phyloP scores from a whole-genome alignment of 2,113 vertebrate genomes.

The Tragelaphus buxtoni region DNA sequence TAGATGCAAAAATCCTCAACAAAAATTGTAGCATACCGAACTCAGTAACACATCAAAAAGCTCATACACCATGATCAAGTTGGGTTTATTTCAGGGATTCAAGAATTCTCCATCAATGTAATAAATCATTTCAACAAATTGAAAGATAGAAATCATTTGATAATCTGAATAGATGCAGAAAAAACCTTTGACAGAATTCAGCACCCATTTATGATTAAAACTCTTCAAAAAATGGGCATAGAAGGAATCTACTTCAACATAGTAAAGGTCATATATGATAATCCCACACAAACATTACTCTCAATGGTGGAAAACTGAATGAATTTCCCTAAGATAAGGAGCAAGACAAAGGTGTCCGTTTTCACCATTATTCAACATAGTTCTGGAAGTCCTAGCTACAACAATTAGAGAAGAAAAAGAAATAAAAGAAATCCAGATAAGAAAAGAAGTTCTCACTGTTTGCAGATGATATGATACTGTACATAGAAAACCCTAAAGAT shows the following conservation, averaged over 20 bases:
- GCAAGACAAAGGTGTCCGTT: background rate
- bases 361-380: background rate
- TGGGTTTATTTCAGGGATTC: background rate
- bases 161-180: background rate
- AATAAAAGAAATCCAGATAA: background rate
- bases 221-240: background rate
- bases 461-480: background rate
- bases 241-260: background rate
- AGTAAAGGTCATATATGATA: background rate
- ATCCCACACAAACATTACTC: background rate
- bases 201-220: background rate
- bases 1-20: background rate
- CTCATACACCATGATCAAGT: background rate
- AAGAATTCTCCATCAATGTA: background rate
- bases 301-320: background rate
- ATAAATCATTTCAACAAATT: background rate
- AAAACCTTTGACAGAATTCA: background rate
- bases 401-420: background rate
- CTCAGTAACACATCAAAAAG: background rate
- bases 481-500: background rate
- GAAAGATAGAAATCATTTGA: background rate
- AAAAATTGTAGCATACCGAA: background rate
- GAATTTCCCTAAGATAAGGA: background rate
- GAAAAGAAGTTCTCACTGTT: background rate
- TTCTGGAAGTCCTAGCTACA: background rate